Conservation (phyloP, 2,888 invertebrate species). For the Stenchaetothrips biformis region DNA sequence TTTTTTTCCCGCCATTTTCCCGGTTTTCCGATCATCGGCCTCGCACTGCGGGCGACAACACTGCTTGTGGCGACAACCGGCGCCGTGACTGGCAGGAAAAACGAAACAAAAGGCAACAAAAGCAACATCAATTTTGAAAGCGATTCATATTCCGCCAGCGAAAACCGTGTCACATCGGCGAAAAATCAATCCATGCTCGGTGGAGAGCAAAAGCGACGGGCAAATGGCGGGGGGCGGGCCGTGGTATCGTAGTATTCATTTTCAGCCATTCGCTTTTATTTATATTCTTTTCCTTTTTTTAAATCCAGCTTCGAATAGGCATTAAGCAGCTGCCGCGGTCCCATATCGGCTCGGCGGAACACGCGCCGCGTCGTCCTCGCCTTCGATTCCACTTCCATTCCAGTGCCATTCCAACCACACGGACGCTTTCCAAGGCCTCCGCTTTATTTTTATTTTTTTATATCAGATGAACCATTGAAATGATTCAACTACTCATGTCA, state of each 20-base stretch:
- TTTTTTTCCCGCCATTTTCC: too few species aligned
- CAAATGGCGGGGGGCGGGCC: background rate
- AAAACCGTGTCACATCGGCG: background rate
- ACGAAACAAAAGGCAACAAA: background rate
- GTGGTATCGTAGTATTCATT: background rate
- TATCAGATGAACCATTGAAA: too few species aligned
- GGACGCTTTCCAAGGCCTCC: too few species aligned
- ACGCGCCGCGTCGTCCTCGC: too few species aligned
- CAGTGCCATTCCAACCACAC: too few species aligned
- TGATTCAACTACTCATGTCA: too few species aligned
- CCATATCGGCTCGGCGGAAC: background rate
- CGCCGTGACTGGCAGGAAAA: background rate
- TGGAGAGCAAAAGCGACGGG: background rate
- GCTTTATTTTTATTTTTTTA: too few species aligned
- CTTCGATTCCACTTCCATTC: too few species aligned
- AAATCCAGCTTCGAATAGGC: background rate
- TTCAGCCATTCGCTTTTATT: background rate
- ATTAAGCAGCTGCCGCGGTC: background rate
- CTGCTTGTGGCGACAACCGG: too few species aligned
- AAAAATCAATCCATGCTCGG: constrained; percentile 3
- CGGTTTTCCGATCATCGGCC: too few species aligned
- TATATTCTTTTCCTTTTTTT: background rate
- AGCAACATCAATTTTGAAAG: background rate
- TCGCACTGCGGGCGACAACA: too few species aligned
- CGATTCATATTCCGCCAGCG: background rate